phyloP scores from a whole-genome alignment of 2,888 invertebrate species.

The Scrobipalpa atriplicella region DNA sequence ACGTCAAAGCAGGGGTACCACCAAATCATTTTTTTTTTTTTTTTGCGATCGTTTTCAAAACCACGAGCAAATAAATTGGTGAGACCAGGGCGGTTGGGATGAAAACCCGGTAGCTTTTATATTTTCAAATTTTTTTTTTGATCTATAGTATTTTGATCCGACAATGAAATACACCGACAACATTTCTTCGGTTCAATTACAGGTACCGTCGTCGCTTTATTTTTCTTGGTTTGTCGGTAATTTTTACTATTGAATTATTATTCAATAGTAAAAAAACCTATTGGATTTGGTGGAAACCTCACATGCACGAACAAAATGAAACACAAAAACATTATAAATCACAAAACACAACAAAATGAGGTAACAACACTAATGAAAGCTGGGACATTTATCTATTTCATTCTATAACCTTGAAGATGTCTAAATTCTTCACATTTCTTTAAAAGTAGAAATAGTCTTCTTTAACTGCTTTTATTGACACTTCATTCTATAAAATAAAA shows the following conservation, averaged over 20 bases:
- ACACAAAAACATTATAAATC: constrained; percentile 23
- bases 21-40: background rate
- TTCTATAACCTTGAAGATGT: too few relatives aligned
- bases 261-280: too few relatives aligned
- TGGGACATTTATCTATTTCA: background rate
- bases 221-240: background rate
- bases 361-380: constrained; percentile 15
- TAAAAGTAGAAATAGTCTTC: background rate
- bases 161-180: too few relatives aligned
- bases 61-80: background rate
- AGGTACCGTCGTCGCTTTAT: background rate
- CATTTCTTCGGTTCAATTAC: too few relatives aligned
- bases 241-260: too few relatives aligned
- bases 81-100: too few relatives aligned
- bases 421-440: too few relatives aligned
- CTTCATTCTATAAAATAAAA: background rate
- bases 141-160: too few relatives aligned
- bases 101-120: too few relatives aligned
- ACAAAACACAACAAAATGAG: constrained; percentile 19
- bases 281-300: constrained; percentile 20
- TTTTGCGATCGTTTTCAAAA: background rate
- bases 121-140: too few relatives aligned
- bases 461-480: background rate
- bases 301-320: constrained; percentile 28
- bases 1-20: constrained; percentile 2